A percentile compares a stretch with the other conserved stretches of the same genome.
phyloP scores from a whole-genome alignment of 2,797 vertebrate genomes.

The Squalus acanthias region DNA sequence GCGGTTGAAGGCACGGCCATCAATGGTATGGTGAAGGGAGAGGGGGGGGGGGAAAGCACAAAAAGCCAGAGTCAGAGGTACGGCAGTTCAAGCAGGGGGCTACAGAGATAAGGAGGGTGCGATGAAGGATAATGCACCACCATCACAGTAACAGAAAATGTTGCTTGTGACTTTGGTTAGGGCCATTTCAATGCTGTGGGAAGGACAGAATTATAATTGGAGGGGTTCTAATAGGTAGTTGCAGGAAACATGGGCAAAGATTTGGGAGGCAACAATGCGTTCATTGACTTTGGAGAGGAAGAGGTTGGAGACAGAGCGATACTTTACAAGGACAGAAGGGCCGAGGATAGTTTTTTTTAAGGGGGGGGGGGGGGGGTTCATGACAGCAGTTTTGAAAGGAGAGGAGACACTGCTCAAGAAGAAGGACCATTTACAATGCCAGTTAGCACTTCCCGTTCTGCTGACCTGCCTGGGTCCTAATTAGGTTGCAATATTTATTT shows the following conservation, averaged over 20 bases:
- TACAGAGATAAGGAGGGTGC: not conserved
- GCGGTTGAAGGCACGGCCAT: not conserved
- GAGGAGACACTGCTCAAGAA: too few species aligned
- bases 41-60: too few species aligned
- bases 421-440: not conserved
- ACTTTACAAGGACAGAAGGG: not conserved
- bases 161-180: not conserved
- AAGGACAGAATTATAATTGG: not conserved
- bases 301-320: not conserved
- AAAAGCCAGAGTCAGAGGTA: not conserved
- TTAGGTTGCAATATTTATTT: conserved; percentile 10
- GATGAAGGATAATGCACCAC: not conserved
- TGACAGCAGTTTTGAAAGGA: not conserved
- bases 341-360: too few species aligned
- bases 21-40: not conserved
- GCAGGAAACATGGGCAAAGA: not conserved
- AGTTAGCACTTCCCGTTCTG: not conserved
- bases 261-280: not conserved
- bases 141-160: not conserved
- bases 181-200: not conserved
- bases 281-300: not conserved
- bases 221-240: not conserved
- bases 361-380: not conserved
- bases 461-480: not conserved
- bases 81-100: not conserved